Percentiles rank a stretch among this genome's conserved stretches.
These are phyloP conservation scores for Theretra japonica DNA, from an alignment of 2,888 invertebrate species.

Conservation along the genomic window DNA sequence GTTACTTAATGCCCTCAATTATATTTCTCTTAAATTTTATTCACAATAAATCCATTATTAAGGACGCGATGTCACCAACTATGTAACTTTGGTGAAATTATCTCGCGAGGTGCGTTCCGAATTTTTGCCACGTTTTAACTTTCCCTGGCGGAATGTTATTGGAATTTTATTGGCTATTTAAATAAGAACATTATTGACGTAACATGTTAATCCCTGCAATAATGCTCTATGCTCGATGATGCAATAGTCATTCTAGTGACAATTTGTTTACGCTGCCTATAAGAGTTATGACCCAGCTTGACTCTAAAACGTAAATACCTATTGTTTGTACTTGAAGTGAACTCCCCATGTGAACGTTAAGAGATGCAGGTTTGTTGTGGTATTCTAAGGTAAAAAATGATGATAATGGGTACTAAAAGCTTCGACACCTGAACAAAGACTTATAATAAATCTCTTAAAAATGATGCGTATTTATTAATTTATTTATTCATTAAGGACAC, in stretches of 20 bases:
- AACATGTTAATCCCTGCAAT: not conserved
- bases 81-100: conserved; percentile 9
- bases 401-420: too few relatives aligned
- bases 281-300: too few relatives aligned
- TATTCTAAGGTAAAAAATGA: too few relatives aligned
- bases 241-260: not conserved
- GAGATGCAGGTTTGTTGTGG: too few relatives aligned
- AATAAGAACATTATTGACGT: not conserved
- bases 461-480: too few relatives aligned
- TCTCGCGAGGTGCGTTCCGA: not conserved
- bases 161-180: not conserved
- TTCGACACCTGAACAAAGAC: too few relatives aligned
- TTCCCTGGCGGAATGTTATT: not conserved
- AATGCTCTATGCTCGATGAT: not conserved
- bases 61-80: not conserved
- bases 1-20: conserved; percentile 50
- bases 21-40: conserved; percentile 33
- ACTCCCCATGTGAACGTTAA: too few relatives aligned
- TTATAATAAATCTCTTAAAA: too few relatives aligned
- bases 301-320: too few relatives aligned
- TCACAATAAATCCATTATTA: conserved; percentile 23
- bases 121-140: conserved; percentile 5
- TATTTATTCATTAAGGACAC: too few relatives aligned
- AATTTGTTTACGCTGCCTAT: not conserved
- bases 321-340: too few relatives aligned